A percentile compares a stretch with the other conserved stretches of the same genome.
Conservation (phyloP, 2,888 invertebrate species). For the Xestoiulus laeticollis region DNA sequence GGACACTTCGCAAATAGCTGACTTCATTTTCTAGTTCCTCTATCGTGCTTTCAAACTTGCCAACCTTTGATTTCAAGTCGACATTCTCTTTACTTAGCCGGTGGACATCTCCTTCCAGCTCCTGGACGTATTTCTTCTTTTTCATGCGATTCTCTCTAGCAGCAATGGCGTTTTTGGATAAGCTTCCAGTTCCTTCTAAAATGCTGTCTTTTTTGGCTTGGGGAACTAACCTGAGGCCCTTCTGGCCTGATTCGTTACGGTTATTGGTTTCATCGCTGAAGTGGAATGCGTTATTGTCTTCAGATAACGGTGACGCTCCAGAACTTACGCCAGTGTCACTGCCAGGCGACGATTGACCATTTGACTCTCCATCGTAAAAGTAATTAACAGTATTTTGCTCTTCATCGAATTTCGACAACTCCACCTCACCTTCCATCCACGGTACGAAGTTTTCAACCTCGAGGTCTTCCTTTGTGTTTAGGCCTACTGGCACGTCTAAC, state of each 20-base stretch:
- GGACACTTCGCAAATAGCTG: conserved; percentile 68
- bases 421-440: not conserved
- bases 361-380: not conserved
- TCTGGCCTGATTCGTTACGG: not conserved
- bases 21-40: conserved; percentile 69
- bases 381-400: not conserved
- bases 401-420: not conserved
- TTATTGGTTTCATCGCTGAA: not conserved
- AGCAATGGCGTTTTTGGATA: conserved; percentile 71
- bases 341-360: not conserved
- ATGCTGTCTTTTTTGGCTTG: not conserved
- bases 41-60: conserved; percentile 67
- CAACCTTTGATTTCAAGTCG: conserved; percentile 65
- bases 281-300: not conserved
- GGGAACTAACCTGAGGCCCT: not conserved
- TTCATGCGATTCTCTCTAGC: conserved; percentile 72
- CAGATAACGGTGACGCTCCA: not conserved
- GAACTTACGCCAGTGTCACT: not conserved
- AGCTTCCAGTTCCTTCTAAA: not conserved
- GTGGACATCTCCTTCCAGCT: conserved; percentile 68
- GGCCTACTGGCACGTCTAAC: conserved; percentile 18
- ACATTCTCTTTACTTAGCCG: conserved; percentile 66
- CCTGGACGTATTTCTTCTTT: conserved; percentile 71
- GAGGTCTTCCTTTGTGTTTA: not conserved
- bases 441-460: not conserved